Base-by-base conservation (phyloP, 2,888 invertebrate genomes). In the Serripes groenlandicus region DNA sequence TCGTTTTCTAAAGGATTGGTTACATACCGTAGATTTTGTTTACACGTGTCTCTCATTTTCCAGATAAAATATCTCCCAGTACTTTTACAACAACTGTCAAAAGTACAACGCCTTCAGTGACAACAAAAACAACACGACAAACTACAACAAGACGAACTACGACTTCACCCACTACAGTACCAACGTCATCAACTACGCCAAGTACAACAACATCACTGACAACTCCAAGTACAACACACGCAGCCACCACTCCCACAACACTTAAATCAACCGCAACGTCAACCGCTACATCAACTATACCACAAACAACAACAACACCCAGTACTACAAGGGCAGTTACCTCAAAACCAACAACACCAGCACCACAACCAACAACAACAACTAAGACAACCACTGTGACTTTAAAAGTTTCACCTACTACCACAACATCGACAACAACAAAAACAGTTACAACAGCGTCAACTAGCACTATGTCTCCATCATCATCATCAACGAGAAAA, bases 171-270 rank as follows among this genome's bases (percentile, higher is more conserved):
- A 52, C 70, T 18, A 70, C 18, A n/a, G 54, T 4, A 5, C 11
- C 71, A 18, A 56, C 56, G 23, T 56, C 56, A 35, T 18, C n/a
- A 21, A 54, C 26, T 56, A 64, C 75, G 21, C 35, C 54, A 64
- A 30, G 54, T 30, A 52, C 56, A 7, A 18, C 49, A 18, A 52
- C 58, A 23, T 52, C 64, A 23, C 52, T 72, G 23, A 23, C 82
- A 23, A 42, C 77, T 23, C 28, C 34, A 52, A 70, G 3, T 32
- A 7, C 52, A 7, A 52, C 52, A 21, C 37, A 37, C 11, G 54
- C 73, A 34, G 35, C 42, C 15, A 73, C 78, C 28, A 54, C 79
- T 37, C 34, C 77, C 7, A 35, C 77, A 60, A 56, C 77, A 18
- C 32, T 60, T 52, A 23, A 64, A 78, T n/a, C 78, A 68, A 52